phyloP scores from a whole-genome alignment of 2,797 vertebrate species.

The Pantherophis vulpinus region DNA sequence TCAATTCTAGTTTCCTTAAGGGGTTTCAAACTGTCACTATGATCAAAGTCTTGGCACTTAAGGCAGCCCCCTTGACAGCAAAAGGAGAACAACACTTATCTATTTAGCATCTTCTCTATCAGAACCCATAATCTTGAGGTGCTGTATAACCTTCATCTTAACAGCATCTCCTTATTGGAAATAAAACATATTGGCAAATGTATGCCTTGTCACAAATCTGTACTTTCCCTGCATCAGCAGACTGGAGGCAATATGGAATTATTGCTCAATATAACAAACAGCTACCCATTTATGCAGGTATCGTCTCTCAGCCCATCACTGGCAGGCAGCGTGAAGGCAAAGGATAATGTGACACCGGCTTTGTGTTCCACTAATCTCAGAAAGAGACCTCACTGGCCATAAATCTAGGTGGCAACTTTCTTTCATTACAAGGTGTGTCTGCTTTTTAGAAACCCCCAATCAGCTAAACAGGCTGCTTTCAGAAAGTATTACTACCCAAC shows the following conservation, averaged over 20 bases:
- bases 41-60: constrained; percentile 65
- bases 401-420: background rate
- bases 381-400: background rate
- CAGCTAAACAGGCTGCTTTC: background rate
- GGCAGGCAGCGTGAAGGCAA: background rate
- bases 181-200: constrained; percentile 26
- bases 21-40: constrained; percentile 63
- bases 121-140: constrained; percentile 51
- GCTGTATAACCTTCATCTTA: constrained; percentile 24
- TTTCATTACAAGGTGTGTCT: background rate
- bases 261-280: background rate
- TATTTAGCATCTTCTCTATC: constrained; percentile 53
- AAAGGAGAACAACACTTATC: constrained; percentile 53
- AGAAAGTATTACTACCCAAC: background rate
- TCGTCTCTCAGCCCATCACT: background rate
- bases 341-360: background rate
- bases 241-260: constrained; percentile 31
- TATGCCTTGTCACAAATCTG: constrained; percentile 13
- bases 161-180: constrained; percentile 32
- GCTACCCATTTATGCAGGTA: background rate
- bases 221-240: constrained; percentile 20
- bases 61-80: constrained; percentile 39
- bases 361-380: background rate
- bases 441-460: background rate
- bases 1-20: constrained; percentile 62